Evolutionary conservation across 2,888 invertebrate genomes (phyloP), one percentile per base, ranked within the genome.

Genomic region (Mimachlamys varia): DNA sequence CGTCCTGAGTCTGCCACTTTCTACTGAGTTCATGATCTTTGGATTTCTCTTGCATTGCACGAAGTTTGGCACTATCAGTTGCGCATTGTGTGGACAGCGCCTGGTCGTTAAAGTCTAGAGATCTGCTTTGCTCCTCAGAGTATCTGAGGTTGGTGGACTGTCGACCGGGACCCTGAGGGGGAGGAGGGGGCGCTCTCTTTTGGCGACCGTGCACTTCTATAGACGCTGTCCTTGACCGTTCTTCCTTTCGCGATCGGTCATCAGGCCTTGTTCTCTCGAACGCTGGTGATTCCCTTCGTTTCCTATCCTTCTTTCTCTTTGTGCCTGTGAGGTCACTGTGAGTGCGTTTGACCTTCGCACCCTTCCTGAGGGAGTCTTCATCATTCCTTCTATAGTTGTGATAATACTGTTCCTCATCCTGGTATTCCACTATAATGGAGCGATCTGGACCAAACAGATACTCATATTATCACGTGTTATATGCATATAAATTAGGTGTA

Each of bases 1-100:
- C 92, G 38, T 92, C 92, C 27, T 88, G 88, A 38, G 17, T 89
- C 38, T 62, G 55, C 92, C 92, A 92, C 38, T 90, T 89, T 19
- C 55, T 89, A 27, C 90, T 58, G 27, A 91, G 76, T 58, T 90
- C 92, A 10, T 87, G 89, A 37, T 93, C 93, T 38, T 90, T 90
- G 38, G 89, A 91, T 49, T 92, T 91, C 55, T 93, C 93, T 89
- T 93, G 90, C 88, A 94, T 92, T 49, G 94, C 94, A 90, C 94
- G 92, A 38, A 94, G 93, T 92, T 94, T 94, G 27, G 94, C 94
- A 93, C 94, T 94, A 88, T 94, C 94, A 55, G 94, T 94, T 19
- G 93, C 93, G 76, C 76, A 76, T 33, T 76, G 76, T 38, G 90
- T 89, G 27, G 90, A 92, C 76, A 90, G 87, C 12, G 89, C 87